phyloP scores from a whole-genome alignment of 35 echinoderm and acorn worm species.

The Heliocidaris tuberculata region DNA sequence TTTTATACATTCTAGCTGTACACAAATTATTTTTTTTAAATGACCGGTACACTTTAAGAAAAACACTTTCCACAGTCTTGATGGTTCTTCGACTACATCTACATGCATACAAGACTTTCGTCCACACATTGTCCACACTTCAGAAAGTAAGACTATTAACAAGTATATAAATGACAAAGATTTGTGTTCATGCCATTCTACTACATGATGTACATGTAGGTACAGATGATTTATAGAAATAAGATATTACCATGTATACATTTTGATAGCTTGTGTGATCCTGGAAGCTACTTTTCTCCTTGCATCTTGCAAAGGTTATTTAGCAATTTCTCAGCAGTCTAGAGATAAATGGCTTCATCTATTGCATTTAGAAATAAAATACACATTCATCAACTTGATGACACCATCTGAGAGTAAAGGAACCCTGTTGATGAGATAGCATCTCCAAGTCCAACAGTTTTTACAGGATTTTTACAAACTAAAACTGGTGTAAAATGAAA shows the following conservation, averaged over 20 bases:
- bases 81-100: not conserved
- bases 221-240: not conserved
- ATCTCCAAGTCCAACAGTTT: conserved; percentile 94
- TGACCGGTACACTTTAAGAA: no score
- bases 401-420: conserved; percentile 69
- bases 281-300: not conserved
- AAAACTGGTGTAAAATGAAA: conserved; percentile 94
- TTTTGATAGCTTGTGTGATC: not conserved
- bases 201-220: not conserved
- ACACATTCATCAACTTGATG: conserved; percentile 35
- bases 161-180: not conserved
- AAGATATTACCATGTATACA: not conserved
- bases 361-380: not conserved
- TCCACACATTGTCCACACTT: no score
- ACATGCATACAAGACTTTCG: not conserved
- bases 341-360: not conserved
- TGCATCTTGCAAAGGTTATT: not conserved
- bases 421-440: conserved; percentile 93
- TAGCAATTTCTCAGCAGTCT: not conserved
- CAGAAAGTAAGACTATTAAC: no score
- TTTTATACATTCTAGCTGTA: no score
- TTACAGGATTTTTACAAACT: conserved; percentile 88
- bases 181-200: not conserved
- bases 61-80: no score
- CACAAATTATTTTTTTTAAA: no score